A percentile compares a stretch with the other conserved stretches of the same genome.
Conservation (phyloP, 2,113 vertebrate genomes). For the Triplophysa rosa region DNA sequence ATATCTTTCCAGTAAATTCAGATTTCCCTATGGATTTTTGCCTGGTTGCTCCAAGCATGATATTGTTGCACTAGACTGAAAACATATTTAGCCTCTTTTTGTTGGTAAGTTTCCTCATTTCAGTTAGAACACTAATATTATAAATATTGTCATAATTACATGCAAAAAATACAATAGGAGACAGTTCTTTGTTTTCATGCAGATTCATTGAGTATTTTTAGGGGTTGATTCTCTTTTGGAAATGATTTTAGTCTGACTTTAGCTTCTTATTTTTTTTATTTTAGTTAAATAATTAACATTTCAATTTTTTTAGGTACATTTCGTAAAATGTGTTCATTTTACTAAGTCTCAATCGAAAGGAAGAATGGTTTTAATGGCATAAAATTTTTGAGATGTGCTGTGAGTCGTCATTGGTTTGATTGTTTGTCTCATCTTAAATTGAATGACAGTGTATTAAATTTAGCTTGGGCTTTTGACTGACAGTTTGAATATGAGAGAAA, state of each 20-base stretch:
- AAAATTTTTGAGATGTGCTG: neutral
- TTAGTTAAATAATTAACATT: too few relatives aligned
- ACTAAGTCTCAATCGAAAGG: neutral
- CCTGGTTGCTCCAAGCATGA: neutral
- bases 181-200: too few relatives aligned
- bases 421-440: neutral
- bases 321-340: too few relatives aligned
- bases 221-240: too few relatives aligned
- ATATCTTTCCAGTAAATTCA: neutral
- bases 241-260: too few relatives aligned
- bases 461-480: neutral
- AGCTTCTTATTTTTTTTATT: too few relatives aligned
- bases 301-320: too few relatives aligned
- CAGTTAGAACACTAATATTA: too few relatives aligned
- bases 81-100: neutral
- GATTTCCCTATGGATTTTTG: neutral
- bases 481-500: constrained; percentile 8
- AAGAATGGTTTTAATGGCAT: neutral
- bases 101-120: too few relatives aligned
- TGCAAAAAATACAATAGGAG: too few relatives aligned
- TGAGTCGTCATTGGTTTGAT: neutral
- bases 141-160: too few relatives aligned
- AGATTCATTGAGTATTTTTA: too few relatives aligned
- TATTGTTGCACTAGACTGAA: neutral
- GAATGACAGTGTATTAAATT: constrained; percentile 1